phyloP scores from a whole-genome alignment of 2,888 invertebrate genomes.

The Hoplodrina blanda region DNA sequence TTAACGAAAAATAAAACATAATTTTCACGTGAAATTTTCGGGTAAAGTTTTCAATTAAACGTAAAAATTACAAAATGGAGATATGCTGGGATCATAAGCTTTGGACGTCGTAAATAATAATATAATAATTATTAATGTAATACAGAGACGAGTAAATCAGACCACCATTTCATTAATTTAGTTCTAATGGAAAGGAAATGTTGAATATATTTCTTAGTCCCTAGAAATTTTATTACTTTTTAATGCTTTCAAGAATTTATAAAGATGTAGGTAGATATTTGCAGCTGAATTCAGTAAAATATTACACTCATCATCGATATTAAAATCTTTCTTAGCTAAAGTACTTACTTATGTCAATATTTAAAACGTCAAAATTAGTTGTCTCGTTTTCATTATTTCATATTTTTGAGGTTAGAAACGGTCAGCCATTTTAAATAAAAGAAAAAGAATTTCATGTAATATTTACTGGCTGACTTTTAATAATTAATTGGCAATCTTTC shows the following conservation, averaged over 20 bases:
- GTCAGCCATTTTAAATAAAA: background rate
- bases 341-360: constrained; percentile 23
- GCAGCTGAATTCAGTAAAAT: constrained; percentile 12
- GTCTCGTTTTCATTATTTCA: constrained; percentile 6
- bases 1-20: constrained; percentile 2
- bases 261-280: constrained; percentile 14
- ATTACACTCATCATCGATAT: constrained; percentile 29
- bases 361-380: constrained; percentile 8
- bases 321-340: constrained; percentile 22
- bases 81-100: constrained; percentile 23
- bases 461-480: too few species aligned
- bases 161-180: constrained; percentile 2
- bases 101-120: background rate
- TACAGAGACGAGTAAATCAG: background rate
- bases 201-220: constrained; percentile 2
- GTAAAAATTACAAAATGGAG: constrained; percentile 2
- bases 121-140: constrained; percentile 8
- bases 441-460: too few species aligned
- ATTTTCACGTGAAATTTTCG: constrained; percentile 26
- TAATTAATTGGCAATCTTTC: too few species aligned
- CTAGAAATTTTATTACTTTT: constrained; percentile 13
- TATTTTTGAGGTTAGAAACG: constrained; percentile 1
- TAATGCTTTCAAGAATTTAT: constrained; percentile 24
- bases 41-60: background rate
- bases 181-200: constrained; percentile 1